These are phyloP conservation scores for Rhabdornis inornatus DNA, from an alignment of 2,113 vertebrate species.

Conservation along the genomic window DNA sequence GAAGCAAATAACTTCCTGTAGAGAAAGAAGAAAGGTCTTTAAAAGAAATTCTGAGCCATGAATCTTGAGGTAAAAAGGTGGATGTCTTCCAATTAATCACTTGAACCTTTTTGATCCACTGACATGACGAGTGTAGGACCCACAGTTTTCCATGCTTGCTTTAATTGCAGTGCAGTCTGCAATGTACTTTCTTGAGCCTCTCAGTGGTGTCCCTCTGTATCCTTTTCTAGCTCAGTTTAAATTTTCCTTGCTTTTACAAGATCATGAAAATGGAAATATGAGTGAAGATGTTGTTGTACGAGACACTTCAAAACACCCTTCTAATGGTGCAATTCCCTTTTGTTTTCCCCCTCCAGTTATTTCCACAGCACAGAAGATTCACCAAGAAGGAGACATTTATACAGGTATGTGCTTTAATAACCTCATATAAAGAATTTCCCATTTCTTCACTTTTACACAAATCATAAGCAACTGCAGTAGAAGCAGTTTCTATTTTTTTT, in stretches of 20 bases:
- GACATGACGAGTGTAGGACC: not conserved
- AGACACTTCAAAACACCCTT: not conserved
- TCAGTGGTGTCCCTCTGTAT: not conserved
- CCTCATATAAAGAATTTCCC: not conserved
- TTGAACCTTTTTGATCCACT: not conserved
- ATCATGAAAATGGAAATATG: not conserved
- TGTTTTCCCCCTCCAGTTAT: slow-evolving; percentile 74
- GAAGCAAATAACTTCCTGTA: not conserved
- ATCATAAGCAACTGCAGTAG: not conserved
- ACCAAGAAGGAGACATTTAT: slow-evolving; percentile 87
- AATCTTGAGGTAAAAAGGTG: not conserved
- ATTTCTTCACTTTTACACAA: rapidly evolving
- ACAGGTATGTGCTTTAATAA: slow-evolving; percentile 78
- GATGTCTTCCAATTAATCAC: not conserved
- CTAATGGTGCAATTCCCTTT: not conserved
- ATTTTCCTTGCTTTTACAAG: not conserved
- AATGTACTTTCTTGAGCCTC: not conserved
- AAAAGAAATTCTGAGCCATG: not conserved
- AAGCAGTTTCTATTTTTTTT: not conserved
- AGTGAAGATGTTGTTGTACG: not conserved
- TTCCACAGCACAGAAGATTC: slow-evolving; percentile 94
- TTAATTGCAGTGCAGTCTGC: not conserved
- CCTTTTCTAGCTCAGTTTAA: not conserved
- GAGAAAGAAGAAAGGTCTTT: not conserved
- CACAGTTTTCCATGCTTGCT: not conserved